Percentiles rank a stretch among this genome's conserved stretches.
Conservation (phyloP, 2,797 vertebrate genomes). For the Psittacula derbiana region DNA sequence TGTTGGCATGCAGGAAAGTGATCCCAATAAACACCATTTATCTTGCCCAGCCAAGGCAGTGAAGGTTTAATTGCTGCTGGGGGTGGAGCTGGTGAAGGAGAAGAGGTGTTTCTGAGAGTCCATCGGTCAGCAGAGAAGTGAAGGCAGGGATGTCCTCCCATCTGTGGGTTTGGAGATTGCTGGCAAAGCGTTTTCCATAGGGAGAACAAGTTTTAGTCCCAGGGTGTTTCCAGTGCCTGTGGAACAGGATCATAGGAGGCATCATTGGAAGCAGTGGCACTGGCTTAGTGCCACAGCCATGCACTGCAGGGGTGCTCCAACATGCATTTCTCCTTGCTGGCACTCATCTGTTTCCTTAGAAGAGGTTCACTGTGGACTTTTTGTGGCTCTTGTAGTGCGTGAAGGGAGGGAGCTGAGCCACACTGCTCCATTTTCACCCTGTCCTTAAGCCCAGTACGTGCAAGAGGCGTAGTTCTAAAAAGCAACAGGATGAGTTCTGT, state of each 20-base stretch:
- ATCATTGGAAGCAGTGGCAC: fast-evolving
- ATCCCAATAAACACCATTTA: constrained; percentile 15
- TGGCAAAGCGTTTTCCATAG: neutral
- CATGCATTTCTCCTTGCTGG: neutral
- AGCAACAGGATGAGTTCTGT: fast-evolving
- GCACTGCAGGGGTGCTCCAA: fast-evolving
- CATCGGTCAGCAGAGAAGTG: neutral
- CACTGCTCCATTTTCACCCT: neutral
- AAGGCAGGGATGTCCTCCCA: neutral
- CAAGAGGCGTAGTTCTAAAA: fast-evolving
- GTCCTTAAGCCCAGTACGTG: neutral
- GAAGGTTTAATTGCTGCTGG: neutral
- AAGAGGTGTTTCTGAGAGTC: neutral
- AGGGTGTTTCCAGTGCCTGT: neutral
- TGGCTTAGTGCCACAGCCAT: fast-evolving
- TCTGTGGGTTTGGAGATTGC: neutral
- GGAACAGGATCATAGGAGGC: neutral
- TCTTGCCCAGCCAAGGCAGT: neutral
- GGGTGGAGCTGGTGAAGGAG: fast-evolving
- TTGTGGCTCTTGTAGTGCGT: too few species aligned
- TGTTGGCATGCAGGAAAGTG: neutral
- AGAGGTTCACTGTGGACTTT: neutral
- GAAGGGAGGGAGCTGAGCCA: neutral
- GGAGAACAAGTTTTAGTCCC: neutral
- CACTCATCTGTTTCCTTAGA: neutral